Percentiles rank a stretch among this genome's conserved stretches.
phyloP scores from a whole-genome alignment of 2,888 invertebrate species.

The Tachina fera region DNA sequence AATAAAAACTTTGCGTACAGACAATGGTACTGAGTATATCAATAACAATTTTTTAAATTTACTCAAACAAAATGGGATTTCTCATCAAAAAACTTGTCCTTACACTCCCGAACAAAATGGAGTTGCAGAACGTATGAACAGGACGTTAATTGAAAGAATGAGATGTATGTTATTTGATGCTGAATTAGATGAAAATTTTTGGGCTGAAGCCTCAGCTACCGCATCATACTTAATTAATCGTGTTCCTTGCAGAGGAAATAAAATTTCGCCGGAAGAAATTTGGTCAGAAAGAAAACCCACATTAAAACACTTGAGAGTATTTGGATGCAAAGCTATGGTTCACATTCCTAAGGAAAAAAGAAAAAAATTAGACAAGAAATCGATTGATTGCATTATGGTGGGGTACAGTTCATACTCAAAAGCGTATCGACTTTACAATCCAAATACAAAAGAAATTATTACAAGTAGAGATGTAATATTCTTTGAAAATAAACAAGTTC shows the following conservation, averaged over 20 bases:
- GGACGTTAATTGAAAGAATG: conserved; percentile 71
- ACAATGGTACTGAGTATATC: background rate
- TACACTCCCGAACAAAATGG: conserved; percentile 78
- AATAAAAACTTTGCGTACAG: background rate
- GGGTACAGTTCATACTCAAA: background rate
- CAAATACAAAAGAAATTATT: background rate
- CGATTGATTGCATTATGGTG: conserved; percentile 3
- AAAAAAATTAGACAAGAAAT: background rate
- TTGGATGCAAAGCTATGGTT: background rate
- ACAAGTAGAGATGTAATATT: background rate
- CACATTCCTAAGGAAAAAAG: background rate
- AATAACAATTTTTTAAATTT: background rate
- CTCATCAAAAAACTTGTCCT: conserved; percentile 73
- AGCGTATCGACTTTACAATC: background rate
- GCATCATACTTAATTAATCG: too few species aligned
- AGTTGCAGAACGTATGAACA: conserved; percentile 61
- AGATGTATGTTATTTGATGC: conserved; percentile 73
- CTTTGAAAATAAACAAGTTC: background rate
- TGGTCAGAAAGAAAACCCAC: too few species aligned
- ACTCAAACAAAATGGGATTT: background rate
- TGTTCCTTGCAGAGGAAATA: too few species aligned
- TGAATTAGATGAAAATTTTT: conserved; percentile 42
- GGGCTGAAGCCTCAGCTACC: too few species aligned
- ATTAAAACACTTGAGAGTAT: background rate
- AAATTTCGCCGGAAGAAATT: too few species aligned